These are phyloP conservation scores for Acromyrmex echinatior DNA, from an alignment of 1,140 invertebrate species.

Conservation along the genomic window DNA sequence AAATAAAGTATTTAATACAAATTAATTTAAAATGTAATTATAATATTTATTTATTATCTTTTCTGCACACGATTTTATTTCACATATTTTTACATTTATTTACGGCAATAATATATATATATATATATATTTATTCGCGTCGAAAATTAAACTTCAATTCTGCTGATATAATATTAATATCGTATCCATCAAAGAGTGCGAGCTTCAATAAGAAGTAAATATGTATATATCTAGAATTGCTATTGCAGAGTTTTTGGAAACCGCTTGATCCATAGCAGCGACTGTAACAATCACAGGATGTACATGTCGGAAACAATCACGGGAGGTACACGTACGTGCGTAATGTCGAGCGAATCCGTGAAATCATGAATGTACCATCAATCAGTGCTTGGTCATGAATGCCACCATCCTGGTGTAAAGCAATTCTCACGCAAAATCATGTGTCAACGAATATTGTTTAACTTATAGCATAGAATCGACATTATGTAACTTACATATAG, in stretches of 20 bases:
- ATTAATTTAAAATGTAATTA: too few species aligned
- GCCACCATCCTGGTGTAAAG: too few species aligned
- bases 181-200: background rate
- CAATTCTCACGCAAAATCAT: background rate
- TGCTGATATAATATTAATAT: background rate
- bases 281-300: background rate
- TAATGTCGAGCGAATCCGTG: background rate
- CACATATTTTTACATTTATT: background rate
- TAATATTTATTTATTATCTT: background rate
- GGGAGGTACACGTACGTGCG: background rate
- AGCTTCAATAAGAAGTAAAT: background rate
- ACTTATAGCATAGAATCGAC: slow-evolving; percentile 4
- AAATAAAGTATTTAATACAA: too few species aligned
- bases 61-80: background rate
- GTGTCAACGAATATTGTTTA: slow-evolving; percentile 37
- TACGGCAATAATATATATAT: background rate
- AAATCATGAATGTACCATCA: background rate
- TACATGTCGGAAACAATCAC: background rate
- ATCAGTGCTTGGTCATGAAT: background rate
- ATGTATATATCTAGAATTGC: background rate
- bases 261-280: background rate
- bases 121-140: background rate
- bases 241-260: background rate
- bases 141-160: background rate
- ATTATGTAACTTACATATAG: slow-evolving; percentile 22